Percentiles rank a stretch among this genome's conserved stretches.
Conservation (phyloP, 2,888 invertebrate species). For the Diogma glabrata region DNA sequence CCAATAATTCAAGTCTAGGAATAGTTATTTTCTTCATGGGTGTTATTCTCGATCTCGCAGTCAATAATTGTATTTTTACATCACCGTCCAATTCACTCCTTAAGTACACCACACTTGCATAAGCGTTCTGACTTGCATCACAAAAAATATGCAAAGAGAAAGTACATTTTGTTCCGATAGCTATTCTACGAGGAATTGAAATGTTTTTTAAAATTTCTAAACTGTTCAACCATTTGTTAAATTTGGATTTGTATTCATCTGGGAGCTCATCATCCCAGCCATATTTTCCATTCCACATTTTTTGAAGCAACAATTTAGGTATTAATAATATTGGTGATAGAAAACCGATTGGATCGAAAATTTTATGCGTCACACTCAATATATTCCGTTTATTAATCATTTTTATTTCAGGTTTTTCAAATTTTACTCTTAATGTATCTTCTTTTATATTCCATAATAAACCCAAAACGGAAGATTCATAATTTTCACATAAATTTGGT, state of each 20-base stretch:
- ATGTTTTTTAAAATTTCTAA: too few species aligned
- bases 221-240: too few species aligned
- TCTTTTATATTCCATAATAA: background rate
- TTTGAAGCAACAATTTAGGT: background rate
- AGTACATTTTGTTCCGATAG: too few species aligned
- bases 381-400: too few species aligned
- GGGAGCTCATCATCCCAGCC: constrained; percentile 10
- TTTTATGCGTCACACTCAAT: background rate
- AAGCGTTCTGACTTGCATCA: constrained; percentile 7
- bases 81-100: constrained; percentile 15
- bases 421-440: background rate
- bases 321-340: background rate
- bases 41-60: constrained; percentile 24
- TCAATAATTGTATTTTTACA: constrained; percentile 19
- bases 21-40: constrained; percentile 22
- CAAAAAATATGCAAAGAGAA: constrained; percentile 7
- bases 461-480: background rate
- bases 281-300: background rate
- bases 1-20: constrained; percentile 25
- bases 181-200: too few species aligned
- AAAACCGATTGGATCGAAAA: background rate
- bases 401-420: too few species aligned
- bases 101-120: constrained; percentile 16
- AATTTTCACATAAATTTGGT: background rate
- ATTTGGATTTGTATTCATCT: too few species aligned